phyloP scores from a whole-genome alignment of 2,888 invertebrate genomes.

The Electrophaes corylata region DNA sequence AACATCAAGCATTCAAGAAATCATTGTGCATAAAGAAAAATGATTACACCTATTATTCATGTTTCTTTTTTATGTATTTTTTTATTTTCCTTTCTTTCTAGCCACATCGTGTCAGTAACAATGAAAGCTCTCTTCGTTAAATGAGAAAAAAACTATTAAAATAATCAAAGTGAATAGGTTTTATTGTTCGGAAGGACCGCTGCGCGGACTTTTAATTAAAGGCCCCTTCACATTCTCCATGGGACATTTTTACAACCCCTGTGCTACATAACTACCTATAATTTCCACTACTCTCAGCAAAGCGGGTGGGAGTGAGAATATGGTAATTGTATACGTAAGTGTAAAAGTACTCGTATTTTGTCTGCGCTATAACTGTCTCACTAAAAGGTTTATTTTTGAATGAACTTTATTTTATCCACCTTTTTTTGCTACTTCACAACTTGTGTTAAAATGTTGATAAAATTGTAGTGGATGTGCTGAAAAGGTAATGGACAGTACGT shows the following conservation, averaged over 20 bases:
- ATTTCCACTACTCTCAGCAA: slow-evolving; percentile 21
- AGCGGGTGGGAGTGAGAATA: slow-evolving; percentile 20
- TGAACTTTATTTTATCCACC: not conserved
- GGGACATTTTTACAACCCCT: slow-evolving; percentile 71
- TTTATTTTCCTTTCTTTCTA: not conserved
- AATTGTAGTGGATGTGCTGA: not conserved
- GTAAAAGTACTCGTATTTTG: slow-evolving; percentile 24
- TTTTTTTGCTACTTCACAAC: not conserved
- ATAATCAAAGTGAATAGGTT: slow-evolving; percentile 66
- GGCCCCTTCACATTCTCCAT: slow-evolving; percentile 70
- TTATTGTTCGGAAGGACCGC: slow-evolving; percentile 68
- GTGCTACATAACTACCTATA: slow-evolving; percentile 36
- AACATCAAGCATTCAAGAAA: too few species aligned
- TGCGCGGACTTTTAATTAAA: slow-evolving; percentile 80
- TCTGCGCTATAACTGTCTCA: slow-evolving; percentile 6
- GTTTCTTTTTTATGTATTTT: too few species aligned
- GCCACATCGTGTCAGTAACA: not conserved
- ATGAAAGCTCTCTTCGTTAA: slow-evolving; percentile 46
- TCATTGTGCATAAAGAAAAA: too few species aligned
- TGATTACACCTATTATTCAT: not conserved
- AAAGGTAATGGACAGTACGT: too few species aligned
- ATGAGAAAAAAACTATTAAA: slow-evolving; percentile 59
- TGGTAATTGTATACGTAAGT: slow-evolving; percentile 27
- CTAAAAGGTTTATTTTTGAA: slow-evolving; percentile 6
- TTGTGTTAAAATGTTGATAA: not conserved